These are phyloP conservation scores for Danionella dracula DNA, from an alignment of 2,797 vertebrate species.

Conservation along the genomic window DNA sequence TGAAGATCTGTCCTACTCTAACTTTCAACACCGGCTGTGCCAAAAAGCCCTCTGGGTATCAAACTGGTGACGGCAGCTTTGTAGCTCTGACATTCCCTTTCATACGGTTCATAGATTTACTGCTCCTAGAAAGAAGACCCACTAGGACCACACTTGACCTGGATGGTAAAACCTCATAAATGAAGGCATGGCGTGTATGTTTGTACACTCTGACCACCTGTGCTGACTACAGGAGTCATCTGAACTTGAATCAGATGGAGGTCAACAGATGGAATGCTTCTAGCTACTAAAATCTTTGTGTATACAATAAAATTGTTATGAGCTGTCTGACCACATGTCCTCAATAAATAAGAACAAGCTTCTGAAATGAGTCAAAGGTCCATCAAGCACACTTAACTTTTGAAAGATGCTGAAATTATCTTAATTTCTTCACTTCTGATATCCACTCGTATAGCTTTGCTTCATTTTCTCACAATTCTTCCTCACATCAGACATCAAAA, in stretches of 20 bases:
- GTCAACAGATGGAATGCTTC: constrained; percentile 27
- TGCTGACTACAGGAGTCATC: not conserved
- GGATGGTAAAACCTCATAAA: not conserved
- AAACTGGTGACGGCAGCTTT: constrained; percentile 5
- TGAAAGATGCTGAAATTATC: not conserved
- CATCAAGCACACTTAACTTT: constrained; percentile 33
- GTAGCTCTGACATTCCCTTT: constrained; percentile 9
- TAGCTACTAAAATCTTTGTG: not conserved
- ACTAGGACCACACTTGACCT: not conserved
- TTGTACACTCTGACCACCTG: not conserved
- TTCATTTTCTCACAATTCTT: too few relatives aligned
- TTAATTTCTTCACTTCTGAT: not conserved
- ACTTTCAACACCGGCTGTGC: constrained; percentile 12
- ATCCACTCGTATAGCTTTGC: too few relatives aligned
- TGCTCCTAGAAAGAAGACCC: not conserved
- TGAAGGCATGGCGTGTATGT: not conserved
- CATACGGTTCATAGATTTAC: constrained; percentile 3
- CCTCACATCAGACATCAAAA: too few relatives aligned
- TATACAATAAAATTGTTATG: not conserved
- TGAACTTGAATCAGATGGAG: not conserved
- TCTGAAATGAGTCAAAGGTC: constrained; percentile 5
- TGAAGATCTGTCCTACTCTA: constrained; percentile 34
- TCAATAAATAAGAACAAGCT: not conserved
- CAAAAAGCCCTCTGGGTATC: constrained; percentile 28
- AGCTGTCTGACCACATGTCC: not conserved